Base-by-base conservation (phyloP, 2,888 invertebrate species). In the Drosophila cracens region DNA sequence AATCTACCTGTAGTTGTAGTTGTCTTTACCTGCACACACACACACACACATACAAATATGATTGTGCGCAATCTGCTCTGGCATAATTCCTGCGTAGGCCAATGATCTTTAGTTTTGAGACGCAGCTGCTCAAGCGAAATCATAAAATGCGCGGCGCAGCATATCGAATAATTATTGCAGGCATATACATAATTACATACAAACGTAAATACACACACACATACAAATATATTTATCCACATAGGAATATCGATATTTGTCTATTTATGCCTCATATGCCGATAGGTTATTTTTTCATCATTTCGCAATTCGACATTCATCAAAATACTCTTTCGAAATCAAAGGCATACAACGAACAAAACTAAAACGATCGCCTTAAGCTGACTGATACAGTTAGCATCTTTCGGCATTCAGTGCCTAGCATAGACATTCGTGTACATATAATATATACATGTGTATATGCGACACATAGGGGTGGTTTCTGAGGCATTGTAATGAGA, bases 1-100 rank as follows among this genome's bases (percentile, higher is more conserved):
- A 74, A 87, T 85, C 88, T 84, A 84, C 83, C 83, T 84, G 83
- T 76, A 79, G 62, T 79, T 79, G 76, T 79, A 65, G 76, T 79
- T 62, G 62, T 57, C 64, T 38, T 71, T 78, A 78, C 78, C 78
- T 78, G 78, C 71, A 72, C 46, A 58, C 78, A 65, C 31, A 53
- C 31, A 48, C 76, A 64, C 27, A 40, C 34, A 48, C 5, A 56
- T 67, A 34, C 36, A 52, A 56, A 33, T 56, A 49, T 53, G 70
- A 33, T 51, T 69, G 40, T 72, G 57, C 63, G 43, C 61, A 68
- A 77, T 75, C 87, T 81, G 81, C 70, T 66, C 67, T 78, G 74
- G 84, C 83, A 84, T 83, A 83, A 83, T 83, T 83, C 80, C 69
- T 80, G 78, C 43, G 40, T 82, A 84, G 85, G 80, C 75, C 87